Conservation (phyloP, 2,888 invertebrate genomes). For the Drosophila aldrichi region DNA sequence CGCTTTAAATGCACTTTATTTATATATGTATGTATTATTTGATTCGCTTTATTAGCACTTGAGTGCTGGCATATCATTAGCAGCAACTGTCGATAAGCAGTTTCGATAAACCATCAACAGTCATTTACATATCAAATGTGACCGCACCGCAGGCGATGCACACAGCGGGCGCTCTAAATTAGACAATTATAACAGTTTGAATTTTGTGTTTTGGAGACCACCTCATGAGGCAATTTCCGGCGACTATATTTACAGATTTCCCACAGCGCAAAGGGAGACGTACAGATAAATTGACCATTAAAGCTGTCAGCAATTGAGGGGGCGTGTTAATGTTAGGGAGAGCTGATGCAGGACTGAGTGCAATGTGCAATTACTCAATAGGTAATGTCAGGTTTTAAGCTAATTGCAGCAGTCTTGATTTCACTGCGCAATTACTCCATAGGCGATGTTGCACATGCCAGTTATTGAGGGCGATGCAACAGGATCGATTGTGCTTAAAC, state of each 20-base stretch:
- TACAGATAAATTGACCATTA: slow-evolving; percentile 1
- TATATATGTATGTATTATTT: not conserved
- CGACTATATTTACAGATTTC: not conserved
- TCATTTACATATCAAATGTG: slow-evolving; percentile 21
- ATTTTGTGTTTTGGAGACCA: slow-evolving; percentile 20
- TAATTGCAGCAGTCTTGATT: not conserved
- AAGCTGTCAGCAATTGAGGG: slow-evolving; percentile 16
- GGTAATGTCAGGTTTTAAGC: not conserved
- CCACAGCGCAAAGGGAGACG: slow-evolving; percentile 8
- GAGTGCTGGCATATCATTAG: slow-evolving; percentile 36
- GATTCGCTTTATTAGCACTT: not conserved
- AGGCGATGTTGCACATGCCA: slow-evolving; percentile 1
- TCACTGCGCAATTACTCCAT: slow-evolving; percentile 17
- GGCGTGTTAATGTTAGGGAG: not conserved
- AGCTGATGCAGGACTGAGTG: not conserved
- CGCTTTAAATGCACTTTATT: slow-evolving; percentile 16
- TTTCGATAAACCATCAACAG: slow-evolving; percentile 33
- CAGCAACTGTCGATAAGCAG: slow-evolving; percentile 8
- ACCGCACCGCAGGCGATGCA: slow-evolving; percentile 29
- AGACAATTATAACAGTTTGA: slow-evolving; percentile 14
- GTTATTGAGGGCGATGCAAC: not conserved
- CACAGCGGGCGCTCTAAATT: slow-evolving; percentile 29
- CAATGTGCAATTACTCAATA: slow-evolving; percentile 25
- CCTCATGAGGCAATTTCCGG: slow-evolving; percentile 28
- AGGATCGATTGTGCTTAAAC: slow-evolving; percentile 5